phyloP scores from a whole-genome alignment of 2,888 invertebrate species.

The Cryptocheilus praepositus region DNA sequence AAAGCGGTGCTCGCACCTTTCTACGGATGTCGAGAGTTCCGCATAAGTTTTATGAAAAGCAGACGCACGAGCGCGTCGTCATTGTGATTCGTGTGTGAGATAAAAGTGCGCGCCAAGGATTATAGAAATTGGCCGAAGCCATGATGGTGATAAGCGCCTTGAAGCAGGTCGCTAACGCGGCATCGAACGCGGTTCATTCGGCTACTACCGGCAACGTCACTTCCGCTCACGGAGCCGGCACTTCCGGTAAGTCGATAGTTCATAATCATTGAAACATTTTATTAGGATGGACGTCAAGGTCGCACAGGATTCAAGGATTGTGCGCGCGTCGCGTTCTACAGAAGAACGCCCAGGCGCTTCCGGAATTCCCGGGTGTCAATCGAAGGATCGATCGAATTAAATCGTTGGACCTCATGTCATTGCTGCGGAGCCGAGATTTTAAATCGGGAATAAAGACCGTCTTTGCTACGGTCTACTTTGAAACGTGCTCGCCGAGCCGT shows the following conservation, averaged over 20 bases:
- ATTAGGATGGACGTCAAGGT: not conserved
- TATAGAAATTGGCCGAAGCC: constrained; percentile 16
- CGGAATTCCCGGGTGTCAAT: no score
- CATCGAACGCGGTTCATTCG: constrained; percentile 69
- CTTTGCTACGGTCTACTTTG: no score
- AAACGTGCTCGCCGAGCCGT: no score
- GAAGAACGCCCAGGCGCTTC: no score
- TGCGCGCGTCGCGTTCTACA: no score
- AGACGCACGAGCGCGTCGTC: not conserved
- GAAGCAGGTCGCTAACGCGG: constrained; percentile 70
- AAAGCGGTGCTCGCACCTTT: no score
- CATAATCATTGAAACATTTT: not conserved
- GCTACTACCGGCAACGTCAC: constrained; percentile 54
- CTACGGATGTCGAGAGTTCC: no score
- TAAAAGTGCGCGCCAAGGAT: no score
- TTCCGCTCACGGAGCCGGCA: constrained; percentile 53
- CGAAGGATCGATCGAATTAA: no score
- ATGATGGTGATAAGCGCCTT: constrained; percentile 71
- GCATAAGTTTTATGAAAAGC: not conserved
- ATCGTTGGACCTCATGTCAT: no score
- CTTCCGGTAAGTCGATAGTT: constrained; percentile 60
- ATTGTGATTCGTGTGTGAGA: constrained; percentile 11
- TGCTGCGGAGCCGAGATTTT: no score
- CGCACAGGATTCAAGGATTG: not conserved
- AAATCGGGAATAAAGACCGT: no score